Evolutionary conservation across 1,140 invertebrate genomes (phyloP), one percentile per base, ranked within the genome.

Genomic region (Acromyrmex heyeri): DNA sequence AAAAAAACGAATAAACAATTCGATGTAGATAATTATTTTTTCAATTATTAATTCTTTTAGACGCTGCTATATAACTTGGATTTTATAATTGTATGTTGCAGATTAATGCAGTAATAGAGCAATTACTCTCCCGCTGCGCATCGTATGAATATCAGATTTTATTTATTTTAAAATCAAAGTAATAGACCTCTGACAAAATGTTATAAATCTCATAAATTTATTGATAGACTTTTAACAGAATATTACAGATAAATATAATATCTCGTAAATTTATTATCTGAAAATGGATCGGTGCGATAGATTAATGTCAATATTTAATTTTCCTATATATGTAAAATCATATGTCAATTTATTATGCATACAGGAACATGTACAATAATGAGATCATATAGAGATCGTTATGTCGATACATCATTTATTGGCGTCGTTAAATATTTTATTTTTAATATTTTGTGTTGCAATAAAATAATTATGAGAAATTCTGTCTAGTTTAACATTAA

Each of bases 291-390:
- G 10, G 0, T 69, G n/a, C 24, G 6, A 69, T 67, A 48, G 38
- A 69, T 67, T 34, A 67, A 69, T 69, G 10, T 44, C 27, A 69
- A 24, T 50, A 69, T 69, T 48, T 48, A 24, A 69, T 48, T 4
- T 1, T 48, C 12, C 16, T 48, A 48, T 24, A 24, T 44, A 48
- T 69, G 5, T 48, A 38, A 48, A 69, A 69, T 48, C 38, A 69
- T 48, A 21, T 69, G 21, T 48, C 65, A 69, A 24, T 69, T 69
- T 69, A 69, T 48, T 69, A 69, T 48, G 21, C 65, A 69, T 24
- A 2, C 2, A 44, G 10, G n/a, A 48, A 69, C 18, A 24, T 67
- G 12, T 48, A 48, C 2, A 69, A 48, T 48, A 69, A 44, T 69
- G 65, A 69, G 5, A 34, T 44, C 14, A 69, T 16, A 48, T 24